These are phyloP conservation scores for Tragelaphus buxtoni DNA, from an alignment of 2,113 vertebrate species.

Conservation along the genomic window DNA sequence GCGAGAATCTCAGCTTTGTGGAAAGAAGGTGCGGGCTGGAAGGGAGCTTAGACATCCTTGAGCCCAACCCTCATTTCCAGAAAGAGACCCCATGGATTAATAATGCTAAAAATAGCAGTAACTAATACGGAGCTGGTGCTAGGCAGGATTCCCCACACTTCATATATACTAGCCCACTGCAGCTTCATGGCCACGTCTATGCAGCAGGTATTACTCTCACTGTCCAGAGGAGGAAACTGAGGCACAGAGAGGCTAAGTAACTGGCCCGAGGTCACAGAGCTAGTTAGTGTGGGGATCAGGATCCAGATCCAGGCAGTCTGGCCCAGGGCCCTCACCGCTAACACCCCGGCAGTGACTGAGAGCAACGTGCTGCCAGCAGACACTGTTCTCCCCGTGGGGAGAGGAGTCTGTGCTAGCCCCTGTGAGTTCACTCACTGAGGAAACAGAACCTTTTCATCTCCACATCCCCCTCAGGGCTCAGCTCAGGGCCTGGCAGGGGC, in stretches of 20 bases:
- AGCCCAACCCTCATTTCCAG: neutral
- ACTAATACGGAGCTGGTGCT: neutral
- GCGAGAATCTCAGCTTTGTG: neutral
- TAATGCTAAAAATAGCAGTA: neutral
- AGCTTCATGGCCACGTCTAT: accelerated
- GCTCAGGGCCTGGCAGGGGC: neutral
- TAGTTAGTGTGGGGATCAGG: neutral
- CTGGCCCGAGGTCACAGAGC: neutral
- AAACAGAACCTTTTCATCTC: neutral
- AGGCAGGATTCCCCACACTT: neutral
- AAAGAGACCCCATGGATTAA: neutral
- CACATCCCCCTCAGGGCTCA: neutral
- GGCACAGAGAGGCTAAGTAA: neutral
- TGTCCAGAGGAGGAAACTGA: neutral
- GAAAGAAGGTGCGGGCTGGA: neutral
- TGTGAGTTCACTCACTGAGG: neutral
- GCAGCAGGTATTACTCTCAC: neutral
- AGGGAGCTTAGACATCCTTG: neutral
- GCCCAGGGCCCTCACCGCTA: neutral
- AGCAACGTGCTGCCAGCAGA: accelerated
- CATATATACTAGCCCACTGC: accelerated
- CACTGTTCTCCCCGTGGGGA: neutral
- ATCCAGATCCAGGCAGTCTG: neutral
- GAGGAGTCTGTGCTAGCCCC: neutral
- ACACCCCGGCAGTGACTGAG: neutral